Evolutionary conservation across 1,140 invertebrate genomes (phyloP), one percentile per base, ranked within the genome.

Genomic region (Thaumatotibia leucotreta): DNA sequence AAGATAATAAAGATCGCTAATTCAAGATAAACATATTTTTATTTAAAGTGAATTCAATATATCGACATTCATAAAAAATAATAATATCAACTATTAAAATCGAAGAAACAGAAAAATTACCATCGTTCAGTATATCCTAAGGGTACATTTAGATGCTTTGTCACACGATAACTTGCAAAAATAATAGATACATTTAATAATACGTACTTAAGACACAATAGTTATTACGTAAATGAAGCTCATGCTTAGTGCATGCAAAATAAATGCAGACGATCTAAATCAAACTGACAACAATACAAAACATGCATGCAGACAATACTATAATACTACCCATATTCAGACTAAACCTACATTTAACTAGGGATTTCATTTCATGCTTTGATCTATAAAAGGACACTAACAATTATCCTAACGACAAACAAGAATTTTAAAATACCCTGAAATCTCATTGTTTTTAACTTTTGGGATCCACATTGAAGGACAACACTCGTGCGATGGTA

Each of bases 381-480:
- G 24, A 54, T n/a, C 32, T 61, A 54, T 33, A 54, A 61, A 54
- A 69, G 49, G 5, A 14, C 11, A 58, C 52, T 58, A 67, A 62
- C 31, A 33, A 75, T 76, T 75, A 81, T 73, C 82, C 82, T 82
- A 82, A 79, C 73, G 70, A 49, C 80, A 84, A 88, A 81, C 73
- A 78, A 74, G 74, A 71, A 62, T 68, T 22, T 65, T 54, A 32
- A 24, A 76, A 84, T 83, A 88, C 83, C 86, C 83, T 80, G 76
- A 72, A 72, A 81, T 79, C 88, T 90, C 88, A 90, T 90, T 90
- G 88, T 66, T 70, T 70, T 39, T 31, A 50, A 54, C 39, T 64
- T 65, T 63, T 58, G 27, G 20, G 35, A 32, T 20, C 11, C 69
- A 70, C 67, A 65, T 61, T 65, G 22, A 63, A 17, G 35, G 32